Evolutionary conservation across 2,797 vertebrate genomes (phyloP), one percentile per base, ranked within the genome.

Genomic region (Acanthis flammea): DNA sequence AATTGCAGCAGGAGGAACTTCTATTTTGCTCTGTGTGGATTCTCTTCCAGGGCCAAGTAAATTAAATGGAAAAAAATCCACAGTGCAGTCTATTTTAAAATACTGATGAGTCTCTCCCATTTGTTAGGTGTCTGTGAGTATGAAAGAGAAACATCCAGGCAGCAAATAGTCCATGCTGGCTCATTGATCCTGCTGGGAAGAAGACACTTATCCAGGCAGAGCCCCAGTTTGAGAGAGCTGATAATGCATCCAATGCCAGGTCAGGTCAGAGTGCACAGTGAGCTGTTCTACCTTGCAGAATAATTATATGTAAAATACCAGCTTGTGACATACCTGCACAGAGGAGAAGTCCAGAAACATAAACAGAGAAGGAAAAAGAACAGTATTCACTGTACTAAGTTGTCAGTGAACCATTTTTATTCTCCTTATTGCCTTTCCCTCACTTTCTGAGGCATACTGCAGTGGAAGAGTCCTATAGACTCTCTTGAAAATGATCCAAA

Each of bases 231-330:
- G 45, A 19, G 35, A 41, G 18, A 86, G 25, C 9, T 60, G 31
- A 24, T 30, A 22, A 16, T 14, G 88, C 11, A 7, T 51, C 24
- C 19, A 18, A 6, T 0, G 0, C 54, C 66, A 78, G n/a, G 11
- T 35, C 41, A 19, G 39, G 14, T 37, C 9, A 60, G 35, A 6
- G 13, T 35, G 45, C 24, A 35, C 19, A 57, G 21, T 14, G 33
- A 53, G 42, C 3, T 9, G 0, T 31, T 39, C 14, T 12, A 39
- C 41, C 23, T 44, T 72, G 30, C 15, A 85, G 23, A 25, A 39
- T 41, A 16, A 51, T 50, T 51, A 27, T 6, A 55, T 14, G 12
- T 12, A 16, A 60, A 50, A 54, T 22, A 50, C 8, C 57, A 54
- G 61, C 9, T 19, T 60, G 7, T 54, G 35, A 30, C 7, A 6